Evolutionary conservation across 1,140 invertebrate species (phyloP).

Genomic region (Pectinophora gossypiella): DNA sequence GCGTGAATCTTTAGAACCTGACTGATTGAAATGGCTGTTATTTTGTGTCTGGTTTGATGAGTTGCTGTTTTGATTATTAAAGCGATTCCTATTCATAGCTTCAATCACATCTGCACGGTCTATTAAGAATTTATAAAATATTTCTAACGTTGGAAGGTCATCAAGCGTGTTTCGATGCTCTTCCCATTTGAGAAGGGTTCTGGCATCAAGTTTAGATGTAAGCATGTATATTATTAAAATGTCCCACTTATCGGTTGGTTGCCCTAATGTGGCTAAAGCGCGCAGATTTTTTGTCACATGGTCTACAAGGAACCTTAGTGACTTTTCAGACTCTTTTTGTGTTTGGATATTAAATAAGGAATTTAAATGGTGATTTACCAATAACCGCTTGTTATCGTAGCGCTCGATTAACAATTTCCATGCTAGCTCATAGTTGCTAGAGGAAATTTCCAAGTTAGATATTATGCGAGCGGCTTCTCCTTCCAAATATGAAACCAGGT

Average conservation of each 20-base stretch:
- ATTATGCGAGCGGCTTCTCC: no score
- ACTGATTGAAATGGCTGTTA: not conserved
- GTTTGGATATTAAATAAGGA: no score
- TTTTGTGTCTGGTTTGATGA: not conserved
- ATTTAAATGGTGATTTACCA: no score
- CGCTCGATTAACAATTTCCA: no score
- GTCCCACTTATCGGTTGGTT: constrained; percentile 1
- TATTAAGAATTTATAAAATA: constrained; percentile 9
- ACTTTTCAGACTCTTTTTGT: no score
- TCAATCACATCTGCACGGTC: constrained; percentile 8
- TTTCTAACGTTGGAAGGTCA: not conserved
- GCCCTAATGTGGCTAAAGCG: not conserved
- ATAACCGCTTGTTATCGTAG: no score
- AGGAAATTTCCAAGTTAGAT: no score
- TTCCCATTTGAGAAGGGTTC: not conserved
- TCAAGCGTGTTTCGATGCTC: not conserved
- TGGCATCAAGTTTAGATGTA: not conserved
- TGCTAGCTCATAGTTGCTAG: no score
- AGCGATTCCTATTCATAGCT: not conserved
- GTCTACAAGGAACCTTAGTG: constrained; percentile 1
- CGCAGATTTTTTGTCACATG: constrained; percentile 1
- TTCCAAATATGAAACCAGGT: no score
- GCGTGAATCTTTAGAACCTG: not conserved
- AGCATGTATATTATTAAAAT: constrained; percentile 10
- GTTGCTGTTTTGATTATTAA: not conserved